Evolutionary conservation across 2,797 vertebrate species (phyloP).

Genomic region (Chrysolophus pictus): DNA sequence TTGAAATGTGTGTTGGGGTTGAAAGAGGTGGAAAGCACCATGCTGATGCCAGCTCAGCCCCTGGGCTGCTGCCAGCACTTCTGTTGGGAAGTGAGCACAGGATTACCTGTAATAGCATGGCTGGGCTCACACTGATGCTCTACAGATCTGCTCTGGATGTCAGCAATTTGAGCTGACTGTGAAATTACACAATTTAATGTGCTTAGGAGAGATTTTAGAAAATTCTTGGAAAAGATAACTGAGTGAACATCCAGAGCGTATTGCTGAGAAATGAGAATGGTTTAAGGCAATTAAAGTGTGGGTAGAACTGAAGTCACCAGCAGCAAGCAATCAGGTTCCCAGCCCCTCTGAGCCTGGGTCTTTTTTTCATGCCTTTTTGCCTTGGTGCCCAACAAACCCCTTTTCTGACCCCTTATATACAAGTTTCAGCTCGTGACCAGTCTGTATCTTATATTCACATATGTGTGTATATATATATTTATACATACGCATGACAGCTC

Average conservation of each 20-base stretch:
- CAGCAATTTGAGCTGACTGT: neutral
- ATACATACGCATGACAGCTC: neutral
- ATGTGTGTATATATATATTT: fast-evolving
- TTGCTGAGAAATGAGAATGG: neutral
- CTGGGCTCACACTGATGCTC: neutral
- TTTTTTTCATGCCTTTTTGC: neutral
- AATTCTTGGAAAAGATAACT: neutral
- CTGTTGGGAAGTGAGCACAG: neutral
- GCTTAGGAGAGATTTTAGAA: neutral
- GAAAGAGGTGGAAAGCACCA: neutral
- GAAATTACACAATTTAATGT: fast-evolving
- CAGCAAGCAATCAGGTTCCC: neutral
- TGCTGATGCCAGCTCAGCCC: fast-evolving
- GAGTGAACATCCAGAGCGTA: neutral
- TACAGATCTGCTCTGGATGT: neutral
- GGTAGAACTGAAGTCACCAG: neutral
- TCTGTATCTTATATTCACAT: neutral
- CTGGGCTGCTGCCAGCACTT: neutral
- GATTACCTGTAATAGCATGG: neutral
- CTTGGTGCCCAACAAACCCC: neutral
- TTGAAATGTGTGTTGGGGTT: neutral
- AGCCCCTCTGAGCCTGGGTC: neutral
- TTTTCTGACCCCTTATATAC: neutral
- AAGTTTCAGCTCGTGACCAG: neutral
- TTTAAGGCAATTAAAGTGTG: neutral